Conservation (phyloP, 2,797 vertebrate genomes). For the Platalea minor region DNA sequence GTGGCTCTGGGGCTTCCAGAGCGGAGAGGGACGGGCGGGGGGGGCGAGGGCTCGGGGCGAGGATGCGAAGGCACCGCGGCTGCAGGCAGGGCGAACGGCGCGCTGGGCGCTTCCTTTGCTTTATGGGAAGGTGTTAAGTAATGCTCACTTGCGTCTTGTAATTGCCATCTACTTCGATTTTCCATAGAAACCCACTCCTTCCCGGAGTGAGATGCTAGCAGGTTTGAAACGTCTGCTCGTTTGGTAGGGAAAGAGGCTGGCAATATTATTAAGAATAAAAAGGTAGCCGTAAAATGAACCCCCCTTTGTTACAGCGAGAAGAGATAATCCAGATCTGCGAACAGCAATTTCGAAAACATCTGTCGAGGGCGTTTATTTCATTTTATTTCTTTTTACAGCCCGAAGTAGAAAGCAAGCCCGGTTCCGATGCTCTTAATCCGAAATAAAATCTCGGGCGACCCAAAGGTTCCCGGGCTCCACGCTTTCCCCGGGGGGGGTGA, state of each 20-base stretch:
- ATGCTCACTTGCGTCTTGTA: background rate
- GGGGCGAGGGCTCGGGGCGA: background rate
- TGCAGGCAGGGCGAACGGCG: background rate
- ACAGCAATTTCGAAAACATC: background rate
- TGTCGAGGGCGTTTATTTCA: background rate
- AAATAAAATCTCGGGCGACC: background rate
- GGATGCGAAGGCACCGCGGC: background rate
- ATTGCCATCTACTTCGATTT: background rate
- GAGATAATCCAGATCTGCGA: background rate
- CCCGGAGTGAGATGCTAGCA: background rate
- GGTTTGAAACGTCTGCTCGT: background rate
- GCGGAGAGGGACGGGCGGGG: background rate
- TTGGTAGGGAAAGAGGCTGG: background rate
- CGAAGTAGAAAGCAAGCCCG: background rate
- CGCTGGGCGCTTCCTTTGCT: background rate
- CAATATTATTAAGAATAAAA: background rate
- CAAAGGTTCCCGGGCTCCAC: background rate
- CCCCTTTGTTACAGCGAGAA: background rate
- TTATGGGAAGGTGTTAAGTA: background rate
- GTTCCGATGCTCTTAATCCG: background rate
- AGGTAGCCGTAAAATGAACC: background rate
- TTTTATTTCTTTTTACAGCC: background rate
- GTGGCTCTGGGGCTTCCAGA: background rate
- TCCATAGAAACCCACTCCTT: background rate
- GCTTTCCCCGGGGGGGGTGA: background rate